Percentiles rank a stretch among this genome's conserved stretches.
These are phyloP conservation scores for Tachycineta bicolor DNA, from an alignment of 2,113 vertebrate species.

Conservation along the genomic window DNA sequence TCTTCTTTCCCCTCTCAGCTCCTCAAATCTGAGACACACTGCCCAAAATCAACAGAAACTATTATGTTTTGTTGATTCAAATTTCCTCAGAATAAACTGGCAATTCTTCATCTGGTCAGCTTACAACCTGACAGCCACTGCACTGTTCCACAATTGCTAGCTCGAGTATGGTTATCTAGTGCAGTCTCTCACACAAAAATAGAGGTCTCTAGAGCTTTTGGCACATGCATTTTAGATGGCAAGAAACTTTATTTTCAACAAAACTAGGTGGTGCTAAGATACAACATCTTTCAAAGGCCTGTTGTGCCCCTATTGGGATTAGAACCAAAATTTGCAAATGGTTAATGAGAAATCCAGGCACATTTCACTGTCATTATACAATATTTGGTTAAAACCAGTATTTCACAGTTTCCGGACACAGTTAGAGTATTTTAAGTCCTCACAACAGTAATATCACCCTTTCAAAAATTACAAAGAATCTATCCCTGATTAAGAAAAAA, in stretches of 20 bases:
- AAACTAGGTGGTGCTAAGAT: neutral
- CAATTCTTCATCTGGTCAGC: conserved; percentile 70
- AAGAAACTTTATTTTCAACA: conserved; percentile 75
- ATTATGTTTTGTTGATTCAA: conserved; percentile 83
- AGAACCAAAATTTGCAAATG: neutral
- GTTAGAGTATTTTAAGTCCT: neutral
- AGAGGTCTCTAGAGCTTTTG: conserved; percentile 75
- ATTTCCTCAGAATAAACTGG: conserved; percentile 79
- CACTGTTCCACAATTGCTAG: conserved; percentile 37
- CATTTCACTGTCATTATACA: neutral
- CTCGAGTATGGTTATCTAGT: conserved; percentile 41
- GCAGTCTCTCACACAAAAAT: conserved; percentile 67
- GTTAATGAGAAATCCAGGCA: conserved; percentile 5
- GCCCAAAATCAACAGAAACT: conserved; percentile 80
- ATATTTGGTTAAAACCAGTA: neutral
- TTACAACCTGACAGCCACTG: conserved; percentile 47
- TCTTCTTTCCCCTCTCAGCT: conserved; percentile 73
- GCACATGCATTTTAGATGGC: conserved; percentile 74
- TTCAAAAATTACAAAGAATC: neutral
- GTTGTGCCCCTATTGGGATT: neutral
- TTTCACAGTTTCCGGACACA: neutral
- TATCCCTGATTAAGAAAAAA: neutral
- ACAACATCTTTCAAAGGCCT: neutral
- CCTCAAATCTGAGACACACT: conserved; percentile 73
- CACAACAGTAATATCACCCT: neutral